phyloP scores from a whole-genome alignment of 2,888 invertebrate species.

The Antitype chi region DNA sequence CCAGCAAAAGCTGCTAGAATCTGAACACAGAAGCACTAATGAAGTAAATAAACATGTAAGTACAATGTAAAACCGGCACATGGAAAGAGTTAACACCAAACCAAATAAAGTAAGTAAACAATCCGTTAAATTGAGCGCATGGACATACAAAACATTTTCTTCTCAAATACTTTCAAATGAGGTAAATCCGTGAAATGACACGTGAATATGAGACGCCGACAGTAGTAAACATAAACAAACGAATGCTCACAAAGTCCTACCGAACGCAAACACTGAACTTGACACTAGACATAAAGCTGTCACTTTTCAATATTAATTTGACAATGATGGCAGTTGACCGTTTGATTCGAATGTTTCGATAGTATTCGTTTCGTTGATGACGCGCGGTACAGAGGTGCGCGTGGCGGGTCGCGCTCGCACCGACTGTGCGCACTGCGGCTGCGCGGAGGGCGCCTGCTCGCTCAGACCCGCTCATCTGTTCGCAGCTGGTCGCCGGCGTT shows the following conservation, averaged over 20 bases:
- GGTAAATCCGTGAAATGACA: slow-evolving; percentile 67
- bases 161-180: slow-evolving; percentile 65
- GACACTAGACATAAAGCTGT: slow-evolving; percentile 75
- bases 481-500: slow-evolving; percentile 77
- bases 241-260: slow-evolving; percentile 61
- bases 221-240: slow-evolving; percentile 74
- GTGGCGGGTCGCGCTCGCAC: slow-evolving; percentile 83
- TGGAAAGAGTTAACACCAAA: slow-evolving; percentile 9
- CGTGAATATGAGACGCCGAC: slow-evolving; percentile 73
- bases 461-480: slow-evolving; percentile 78
- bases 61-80: slow-evolving; percentile 11
- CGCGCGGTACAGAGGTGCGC: slow-evolving; percentile 80
- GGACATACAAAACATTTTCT: slow-evolving; percentile 41
- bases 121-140: slow-evolving; percentile 44
- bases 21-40: slow-evolving; percentile 38
- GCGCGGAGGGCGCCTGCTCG: slow-evolving; percentile 74
- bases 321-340: slow-evolving; percentile 73
- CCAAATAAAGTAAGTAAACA: slow-evolving; percentile 43
- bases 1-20: slow-evolving; percentile 15
- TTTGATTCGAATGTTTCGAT: slow-evolving; percentile 80
- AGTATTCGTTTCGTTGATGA: slow-evolving; percentile 73
- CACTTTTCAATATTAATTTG: slow-evolving; percentile 73
- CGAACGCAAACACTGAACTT: slow-evolving; percentile 78
- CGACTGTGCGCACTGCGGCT: slow-evolving; percentile 78
- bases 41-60: slow-evolving; percentile 18